These are phyloP conservation scores for Micromesistius poutassou DNA, from an alignment of 2,797 vertebrate species.

Conservation along the genomic window DNA sequence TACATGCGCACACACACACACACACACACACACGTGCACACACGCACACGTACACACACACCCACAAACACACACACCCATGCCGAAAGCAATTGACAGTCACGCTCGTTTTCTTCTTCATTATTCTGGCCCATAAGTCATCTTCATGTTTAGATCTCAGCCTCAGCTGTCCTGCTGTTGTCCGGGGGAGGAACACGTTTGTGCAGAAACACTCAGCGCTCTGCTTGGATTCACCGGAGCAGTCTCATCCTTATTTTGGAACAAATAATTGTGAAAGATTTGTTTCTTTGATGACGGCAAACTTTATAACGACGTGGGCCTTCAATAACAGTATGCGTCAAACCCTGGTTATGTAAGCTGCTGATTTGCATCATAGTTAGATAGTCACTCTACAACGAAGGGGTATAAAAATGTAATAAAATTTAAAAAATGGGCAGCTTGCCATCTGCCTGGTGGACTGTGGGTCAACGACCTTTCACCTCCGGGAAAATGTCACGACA, in stretches of 20 bases:
- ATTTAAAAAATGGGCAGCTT: constrained; percentile 35
- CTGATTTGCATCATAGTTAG: background rate
- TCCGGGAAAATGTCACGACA: constrained; percentile 63
- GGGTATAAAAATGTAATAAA: background rate
- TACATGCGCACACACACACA: constrained; percentile 19
- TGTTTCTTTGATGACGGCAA: no score
- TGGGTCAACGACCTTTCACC: constrained; percentile 66
- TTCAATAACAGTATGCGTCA: background rate
- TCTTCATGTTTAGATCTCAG: constrained; percentile 38
- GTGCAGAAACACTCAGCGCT: constrained; percentile 18
- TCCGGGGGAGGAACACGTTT: constrained; percentile 44
- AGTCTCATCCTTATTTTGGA: constrained; percentile 25
- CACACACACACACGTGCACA: constrained; percentile 15
- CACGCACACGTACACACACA: constrained; percentile 14
- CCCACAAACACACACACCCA: constrained; percentile 19
- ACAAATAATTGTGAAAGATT: background rate
- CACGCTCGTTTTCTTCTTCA: constrained; percentile 45
- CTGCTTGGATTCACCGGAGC: constrained; percentile 13
- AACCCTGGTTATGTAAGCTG: constrained; percentile 5
- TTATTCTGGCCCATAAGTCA: constrained; percentile 45
- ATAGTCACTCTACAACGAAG: background rate
- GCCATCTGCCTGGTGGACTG: constrained; percentile 65
- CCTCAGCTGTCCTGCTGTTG: constrained; percentile 29
- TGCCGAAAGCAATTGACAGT: constrained; percentile 31
- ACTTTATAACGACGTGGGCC: background rate